These are phyloP conservation scores for Trididemnum clinides DNA, from an alignment of 23 tunicate genomes.

Conservation along the genomic window DNA sequence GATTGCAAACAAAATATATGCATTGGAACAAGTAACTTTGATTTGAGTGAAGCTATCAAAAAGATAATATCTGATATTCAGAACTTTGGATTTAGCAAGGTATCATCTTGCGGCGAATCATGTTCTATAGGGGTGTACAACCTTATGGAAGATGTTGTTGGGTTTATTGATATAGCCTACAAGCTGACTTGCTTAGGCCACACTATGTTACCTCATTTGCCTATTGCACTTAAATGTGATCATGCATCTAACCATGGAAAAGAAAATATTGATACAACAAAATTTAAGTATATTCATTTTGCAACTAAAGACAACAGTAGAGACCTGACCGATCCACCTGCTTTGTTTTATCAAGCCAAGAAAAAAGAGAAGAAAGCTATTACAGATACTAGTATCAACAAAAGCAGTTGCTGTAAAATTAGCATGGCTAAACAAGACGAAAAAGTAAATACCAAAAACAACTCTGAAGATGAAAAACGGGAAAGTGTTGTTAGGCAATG, in stretches of 20 bases:
- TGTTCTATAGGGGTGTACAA: conserved; percentile 5
- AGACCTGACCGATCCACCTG: conserved; percentile 42
- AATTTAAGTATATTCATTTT: neutral
- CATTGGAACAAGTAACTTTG: conserved; percentile 46
- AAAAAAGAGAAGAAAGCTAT: neutral
- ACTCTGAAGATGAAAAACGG: neutral
- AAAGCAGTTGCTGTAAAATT: neutral
- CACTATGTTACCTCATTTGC: conserved; percentile 59
- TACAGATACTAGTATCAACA: no score
- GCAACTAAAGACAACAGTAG: neutral
- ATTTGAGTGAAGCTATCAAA: conserved; percentile 24
- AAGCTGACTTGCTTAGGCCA: conserved; percentile 71
- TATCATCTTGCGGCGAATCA: conserved; percentile 39
- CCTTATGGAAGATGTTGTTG: conserved; percentile 50
- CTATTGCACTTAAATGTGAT: neutral
- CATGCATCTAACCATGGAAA: neutral
- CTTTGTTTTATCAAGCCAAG: conserved; percentile 48
- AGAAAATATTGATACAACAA: no score
- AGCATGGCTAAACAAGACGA: neutral
- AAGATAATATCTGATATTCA: conserved; percentile 42
- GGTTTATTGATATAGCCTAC: conserved; percentile 45
- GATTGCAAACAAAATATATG: neutral
- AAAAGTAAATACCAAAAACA: neutral
- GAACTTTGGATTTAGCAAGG: conserved; percentile 41
- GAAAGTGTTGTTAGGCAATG: neutral